A percentile compares a stretch with the other conserved stretches of the same genome.
Evolutionary conservation across 2,888 invertebrate species (phyloP).

Genomic region (Harpalus rubripes): DNA sequence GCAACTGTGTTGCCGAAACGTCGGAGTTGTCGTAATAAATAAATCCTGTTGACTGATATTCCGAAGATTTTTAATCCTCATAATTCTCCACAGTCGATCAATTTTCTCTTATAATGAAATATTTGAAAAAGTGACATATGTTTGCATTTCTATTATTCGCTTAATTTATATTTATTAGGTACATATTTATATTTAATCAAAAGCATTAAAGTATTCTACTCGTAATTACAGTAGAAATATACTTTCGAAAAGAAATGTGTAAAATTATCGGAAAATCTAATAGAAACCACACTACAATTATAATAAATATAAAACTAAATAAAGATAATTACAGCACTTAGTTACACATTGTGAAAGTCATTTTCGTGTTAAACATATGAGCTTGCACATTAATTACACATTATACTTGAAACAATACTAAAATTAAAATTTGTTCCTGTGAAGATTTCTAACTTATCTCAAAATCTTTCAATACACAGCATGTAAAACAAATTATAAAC

Average conservation of each 20-base stretch:
- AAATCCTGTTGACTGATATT: no score
- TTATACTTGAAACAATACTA: constrained; percentile 20
- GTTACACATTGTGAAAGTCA: constrained; percentile 29
- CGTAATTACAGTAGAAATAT: neutral
- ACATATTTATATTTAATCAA: no score
- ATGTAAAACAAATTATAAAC: neutral
- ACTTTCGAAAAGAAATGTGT: neutral
- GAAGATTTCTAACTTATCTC: constrained; percentile 26
- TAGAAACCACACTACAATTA: neutral
- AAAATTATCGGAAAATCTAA: constrained; percentile 24
- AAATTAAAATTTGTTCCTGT: constrained; percentile 27
- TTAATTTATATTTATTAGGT: no score
- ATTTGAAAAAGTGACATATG: no score
- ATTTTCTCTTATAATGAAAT: no score
- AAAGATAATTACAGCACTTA: constrained; percentile 38
- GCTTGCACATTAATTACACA: constrained; percentile 24
- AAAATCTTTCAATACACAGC: constrained; percentile 11
- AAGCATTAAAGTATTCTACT: no score
- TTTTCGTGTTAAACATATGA: constrained; percentile 26
- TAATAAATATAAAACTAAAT: neutral
- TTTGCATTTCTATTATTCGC: no score
- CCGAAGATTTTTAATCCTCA: no score
- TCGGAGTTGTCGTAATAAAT: no score
- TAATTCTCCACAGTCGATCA: no score
- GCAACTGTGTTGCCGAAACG: no score